Base-by-base conservation (phyloP, 2,888 invertebrate species). In the Conomelus anceps region DNA sequence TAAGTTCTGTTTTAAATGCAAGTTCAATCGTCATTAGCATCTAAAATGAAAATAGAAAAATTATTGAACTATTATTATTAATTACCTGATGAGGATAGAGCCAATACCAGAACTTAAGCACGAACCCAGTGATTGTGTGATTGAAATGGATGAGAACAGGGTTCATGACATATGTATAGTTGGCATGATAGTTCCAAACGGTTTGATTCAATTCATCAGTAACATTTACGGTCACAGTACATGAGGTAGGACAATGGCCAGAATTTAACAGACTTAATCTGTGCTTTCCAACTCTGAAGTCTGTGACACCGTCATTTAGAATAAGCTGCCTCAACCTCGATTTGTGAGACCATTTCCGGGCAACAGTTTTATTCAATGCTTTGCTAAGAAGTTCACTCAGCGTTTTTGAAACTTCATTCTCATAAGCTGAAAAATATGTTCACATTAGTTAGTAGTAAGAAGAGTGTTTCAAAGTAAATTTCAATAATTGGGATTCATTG, bases 21-120 rank as follows among this genome's bases (percentile, higher is more conserved):
- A n/a, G n/a, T n/a, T n/a, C n/a, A n/a, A n/a, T n/a, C n/a, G n/a
- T n/a, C n/a, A n/a, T n/a, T n/a, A n/a, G n/a, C 29, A 23, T 26
- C 87, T 26, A 17, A 11, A 87, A 87, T 3, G 4, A 3, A 4
- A 22, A 20, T 20, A 1, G 26, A 87, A 24, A 87, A 26, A 87
- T 13, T 24, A 26, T 22, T 23, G 7, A 13, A n/a, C 13, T 84
- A 22, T 20, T 13, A 63, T 3, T 20, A 29, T 63, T 63, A 85
- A 89, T 86, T 26, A 90, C 90, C 41, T 89, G 90, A 86, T 90
- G 20, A 87, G 89, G 88, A 29, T 22, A 34, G 22, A 89, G 90
- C 96, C 96, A 97, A 92, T 96, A 96, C 97, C 97, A 97, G 93
- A 97, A 96, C 94, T 97, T 97, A 91, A 97, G 93, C 22, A 96